Base-by-base conservation (phyloP, 1,140 invertebrate genomes). In the Berghia stephanieae region DNA sequence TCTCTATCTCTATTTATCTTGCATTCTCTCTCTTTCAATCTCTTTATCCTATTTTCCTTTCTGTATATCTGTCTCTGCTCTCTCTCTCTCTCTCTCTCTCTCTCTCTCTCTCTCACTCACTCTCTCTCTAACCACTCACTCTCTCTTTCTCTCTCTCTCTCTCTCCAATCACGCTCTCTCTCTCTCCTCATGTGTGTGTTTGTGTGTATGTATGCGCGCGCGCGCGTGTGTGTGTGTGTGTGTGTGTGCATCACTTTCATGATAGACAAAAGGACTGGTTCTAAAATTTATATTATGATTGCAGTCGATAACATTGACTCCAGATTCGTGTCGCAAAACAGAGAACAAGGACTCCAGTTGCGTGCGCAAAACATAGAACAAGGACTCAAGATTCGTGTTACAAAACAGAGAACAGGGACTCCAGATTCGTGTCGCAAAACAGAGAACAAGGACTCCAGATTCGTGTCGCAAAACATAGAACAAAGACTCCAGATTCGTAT, bases 91-190 rank as follows among this genome's bases (percentile, higher is more conserved):
- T 43, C 60, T 71, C 18, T 31, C 68, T 42, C 70, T 76, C 36
- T 55, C 73, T 34, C 68, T 68, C 60, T 67, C 63, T 69, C 70
- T 78, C 55, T 78, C 78, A n/a, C n/a, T n/a, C n/a, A n/a, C n/a
- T n/a, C n/a, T n/a, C n/a, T n/a, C n/a, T n/a, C n/a, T n/a, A n/a
- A n/a, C n/a, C n/a, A n/a, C n/a, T n/a, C n/a, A n/a, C n/a, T n/a
- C n/a, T n/a, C n/a, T n/a, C n/a, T n/a, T n/a, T n/a, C n/a, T n/a
- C n/a, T n/a, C n/a, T n/a, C n/a, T n/a, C n/a, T n/a, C n/a, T n/a
- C n/a, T n/a, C n/a, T n/a, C n/a, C n/a, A n/a, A n/a, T n/a, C n/a
- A n/a, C n/a, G n/a, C n/a, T 49, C 70, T 68, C 10, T 21, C 79
- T 42, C 73, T 46, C 24, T 71, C 79, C 24, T 46, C 60, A 31